A percentile compares a stretch with the other conserved stretches of the same genome.
phyloP scores from a whole-genome alignment of 2,113 vertebrate genomes.

The Stegastes partitus region DNA sequence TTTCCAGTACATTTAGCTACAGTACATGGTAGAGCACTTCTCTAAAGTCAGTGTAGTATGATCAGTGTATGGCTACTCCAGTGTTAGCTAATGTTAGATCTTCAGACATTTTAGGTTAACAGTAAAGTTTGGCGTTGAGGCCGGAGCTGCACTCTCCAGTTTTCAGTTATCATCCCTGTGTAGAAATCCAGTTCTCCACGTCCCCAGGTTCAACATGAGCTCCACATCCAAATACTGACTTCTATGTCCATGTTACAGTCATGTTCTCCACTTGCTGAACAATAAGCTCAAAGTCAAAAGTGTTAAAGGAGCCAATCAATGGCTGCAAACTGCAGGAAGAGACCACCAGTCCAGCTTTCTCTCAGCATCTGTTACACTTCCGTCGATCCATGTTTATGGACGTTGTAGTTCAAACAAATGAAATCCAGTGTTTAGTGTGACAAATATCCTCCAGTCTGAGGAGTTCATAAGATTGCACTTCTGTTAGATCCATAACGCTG shows the following conservation, averaged over 20 bases:
- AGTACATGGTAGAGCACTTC: conserved; percentile 60
- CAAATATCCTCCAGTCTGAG: conserved; percentile 36
- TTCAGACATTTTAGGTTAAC: conserved; percentile 57
- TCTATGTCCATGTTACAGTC: conserved; percentile 22
- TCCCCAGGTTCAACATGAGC: conserved; percentile 26
- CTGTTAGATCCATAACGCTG: conserved; percentile 35
- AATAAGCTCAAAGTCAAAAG: conserved; percentile 12
- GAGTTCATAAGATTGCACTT: conserved; percentile 69
- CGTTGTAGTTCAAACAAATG: conserved; percentile 50
- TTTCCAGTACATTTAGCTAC: conserved; percentile 71
- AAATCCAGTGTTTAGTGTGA: conserved; percentile 75
- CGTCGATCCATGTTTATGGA: conserved; percentile 41
- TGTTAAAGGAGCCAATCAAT: conserved; percentile 56
- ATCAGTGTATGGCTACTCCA: conserved; percentile 77
- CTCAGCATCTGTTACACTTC: conserved; percentile 17
- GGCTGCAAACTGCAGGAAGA: conserved; percentile 41
- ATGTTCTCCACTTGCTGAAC: conserved; percentile 7
- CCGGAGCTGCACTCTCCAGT: conserved; percentile 49
- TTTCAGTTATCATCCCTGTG: conserved; percentile 65
- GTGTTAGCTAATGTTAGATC: conserved; percentile 68
- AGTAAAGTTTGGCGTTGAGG: conserved; percentile 67
- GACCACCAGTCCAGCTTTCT: conserved; percentile 21
- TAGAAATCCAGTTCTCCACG: conserved; percentile 55
- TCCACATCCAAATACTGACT: conserved; percentile 20
- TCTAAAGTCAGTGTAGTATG: conserved; percentile 62